These are phyloP conservation scores for Nasalis larvatus DNA, from an alignment of 2,113 vertebrate genomes.

Conservation along the genomic window DNA sequence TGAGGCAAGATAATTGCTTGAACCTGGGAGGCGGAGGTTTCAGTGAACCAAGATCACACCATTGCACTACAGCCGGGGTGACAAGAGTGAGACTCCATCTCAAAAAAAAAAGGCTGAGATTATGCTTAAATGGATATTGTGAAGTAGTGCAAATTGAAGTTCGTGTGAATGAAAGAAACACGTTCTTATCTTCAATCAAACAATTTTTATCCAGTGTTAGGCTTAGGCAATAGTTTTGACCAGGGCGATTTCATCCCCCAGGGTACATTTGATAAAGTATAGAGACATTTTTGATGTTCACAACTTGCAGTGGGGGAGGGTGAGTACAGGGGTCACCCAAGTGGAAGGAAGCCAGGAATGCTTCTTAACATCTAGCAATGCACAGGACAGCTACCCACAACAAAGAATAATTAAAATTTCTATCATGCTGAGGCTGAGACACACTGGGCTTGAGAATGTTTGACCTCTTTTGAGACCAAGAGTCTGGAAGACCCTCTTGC, in stretches of 20 bases:
- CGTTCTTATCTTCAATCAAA: background rate
- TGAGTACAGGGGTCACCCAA: background rate
- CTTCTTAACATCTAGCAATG: background rate
- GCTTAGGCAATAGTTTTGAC: too few species aligned
- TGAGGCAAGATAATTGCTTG: too few species aligned
- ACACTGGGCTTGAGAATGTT: too few species aligned
- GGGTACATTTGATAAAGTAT: background rate
- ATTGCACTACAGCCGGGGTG: too few species aligned
- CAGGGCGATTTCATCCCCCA: background rate
- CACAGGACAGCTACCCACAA: background rate
- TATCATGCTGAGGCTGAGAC: background rate
- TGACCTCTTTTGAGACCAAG: background rate
- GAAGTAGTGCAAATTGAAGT: background rate
- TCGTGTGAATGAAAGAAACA: background rate
- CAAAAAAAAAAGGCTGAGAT: background rate
- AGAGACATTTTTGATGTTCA: background rate
- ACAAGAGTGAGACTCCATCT: too few species aligned
- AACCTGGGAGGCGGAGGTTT: too few species aligned
- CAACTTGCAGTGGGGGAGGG: background rate
- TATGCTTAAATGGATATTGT: background rate
- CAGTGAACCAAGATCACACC: fast-evolving
- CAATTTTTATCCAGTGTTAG: background rate
- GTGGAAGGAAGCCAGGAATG: background rate
- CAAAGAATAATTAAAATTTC: background rate
- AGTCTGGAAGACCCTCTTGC: background rate